Evolutionary conservation across 2,888 invertebrate species (phyloP).

Genomic region (Caenorhabditis drosophilae): DNA sequence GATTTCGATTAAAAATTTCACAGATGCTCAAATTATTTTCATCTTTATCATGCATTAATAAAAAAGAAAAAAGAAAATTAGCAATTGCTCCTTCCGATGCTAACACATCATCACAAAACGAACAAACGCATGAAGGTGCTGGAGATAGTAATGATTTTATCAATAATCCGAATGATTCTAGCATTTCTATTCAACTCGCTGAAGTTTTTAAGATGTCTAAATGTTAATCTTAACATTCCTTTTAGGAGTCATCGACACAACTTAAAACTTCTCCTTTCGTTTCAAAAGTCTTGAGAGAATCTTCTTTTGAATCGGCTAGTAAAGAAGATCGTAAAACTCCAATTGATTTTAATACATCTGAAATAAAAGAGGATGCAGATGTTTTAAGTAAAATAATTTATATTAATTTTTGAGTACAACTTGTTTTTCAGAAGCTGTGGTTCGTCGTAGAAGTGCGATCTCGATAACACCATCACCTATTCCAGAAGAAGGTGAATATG

Average conservation of each 20-base stretch:
- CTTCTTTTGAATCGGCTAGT: slow-evolving; percentile 15
- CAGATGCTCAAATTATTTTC: slow-evolving; percentile 13
- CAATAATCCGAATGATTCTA: background rate
- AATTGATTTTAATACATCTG: slow-evolving; percentile 23
- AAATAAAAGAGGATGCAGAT: slow-evolving; percentile 19
- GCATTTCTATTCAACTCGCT: background rate
- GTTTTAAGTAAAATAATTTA: slow-evolving; percentile 1
- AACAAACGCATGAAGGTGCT: no score
- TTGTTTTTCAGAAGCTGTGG: slow-evolving; percentile 8
- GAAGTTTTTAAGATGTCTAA: background rate
- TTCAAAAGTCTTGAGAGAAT: slow-evolving; percentile 16
- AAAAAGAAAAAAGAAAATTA: slow-evolving; percentile 22
- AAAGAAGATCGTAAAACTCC: slow-evolving; percentile 21
- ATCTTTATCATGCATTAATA: slow-evolving; percentile 14
- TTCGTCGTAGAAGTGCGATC: slow-evolving; percentile 14
- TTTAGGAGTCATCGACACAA: slow-evolving; percentile 2
- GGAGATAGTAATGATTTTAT: background rate
- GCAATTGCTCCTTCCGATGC: slow-evolving; percentile 13
- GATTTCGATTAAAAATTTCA: no score
- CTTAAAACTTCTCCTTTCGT: slow-evolving; percentile 15
- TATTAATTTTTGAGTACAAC: background rate
- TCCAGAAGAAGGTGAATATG: slow-evolving; percentile 27
- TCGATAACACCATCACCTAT: slow-evolving; percentile 19
- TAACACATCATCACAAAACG: background rate
- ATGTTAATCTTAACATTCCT: background rate